These are phyloP conservation scores for Nesospiza acunhae DNA, from an alignment of 2,113 vertebrate genomes.

Conservation along the genomic window DNA sequence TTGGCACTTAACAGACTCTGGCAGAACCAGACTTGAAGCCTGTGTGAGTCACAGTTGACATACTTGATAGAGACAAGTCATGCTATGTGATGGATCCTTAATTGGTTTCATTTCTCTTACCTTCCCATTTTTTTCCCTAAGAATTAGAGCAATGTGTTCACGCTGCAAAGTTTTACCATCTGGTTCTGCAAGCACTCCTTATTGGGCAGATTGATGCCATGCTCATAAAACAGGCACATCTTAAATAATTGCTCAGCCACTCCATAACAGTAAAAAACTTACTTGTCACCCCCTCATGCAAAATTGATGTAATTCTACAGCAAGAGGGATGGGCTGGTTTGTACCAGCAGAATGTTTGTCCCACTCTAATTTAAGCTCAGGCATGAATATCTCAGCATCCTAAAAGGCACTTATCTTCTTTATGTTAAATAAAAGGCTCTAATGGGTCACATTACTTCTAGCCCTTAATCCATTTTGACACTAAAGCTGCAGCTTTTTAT, in stretches of 20 bases:
- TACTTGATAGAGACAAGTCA: background rate
- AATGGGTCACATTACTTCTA: background rate
- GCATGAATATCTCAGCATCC: background rate
- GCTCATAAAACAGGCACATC: background rate
- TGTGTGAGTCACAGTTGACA: background rate
- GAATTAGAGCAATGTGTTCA: background rate
- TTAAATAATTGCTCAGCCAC: background rate
- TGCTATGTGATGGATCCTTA: background rate
- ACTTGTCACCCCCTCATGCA: background rate
- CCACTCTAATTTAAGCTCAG: background rate
- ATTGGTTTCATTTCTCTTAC: background rate
- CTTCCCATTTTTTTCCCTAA: background rate
- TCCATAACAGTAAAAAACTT: background rate
- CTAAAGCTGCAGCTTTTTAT: background rate
- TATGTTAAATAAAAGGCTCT: slow-evolving; percentile 9
- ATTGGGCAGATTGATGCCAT: background rate
- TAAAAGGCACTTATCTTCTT: slow-evolving; percentile 21
- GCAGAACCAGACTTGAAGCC: background rate
- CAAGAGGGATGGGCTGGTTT: background rate
- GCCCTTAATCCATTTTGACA: slow-evolving; percentile 20
- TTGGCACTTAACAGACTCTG: background rate
- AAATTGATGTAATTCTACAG: background rate
- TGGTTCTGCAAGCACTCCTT: background rate
- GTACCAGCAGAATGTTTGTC: background rate
- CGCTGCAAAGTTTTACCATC: background rate